Evolutionary conservation across 2,888 invertebrate species (phyloP).

Genomic region (Drosophila pseudotalamancana): DNA sequence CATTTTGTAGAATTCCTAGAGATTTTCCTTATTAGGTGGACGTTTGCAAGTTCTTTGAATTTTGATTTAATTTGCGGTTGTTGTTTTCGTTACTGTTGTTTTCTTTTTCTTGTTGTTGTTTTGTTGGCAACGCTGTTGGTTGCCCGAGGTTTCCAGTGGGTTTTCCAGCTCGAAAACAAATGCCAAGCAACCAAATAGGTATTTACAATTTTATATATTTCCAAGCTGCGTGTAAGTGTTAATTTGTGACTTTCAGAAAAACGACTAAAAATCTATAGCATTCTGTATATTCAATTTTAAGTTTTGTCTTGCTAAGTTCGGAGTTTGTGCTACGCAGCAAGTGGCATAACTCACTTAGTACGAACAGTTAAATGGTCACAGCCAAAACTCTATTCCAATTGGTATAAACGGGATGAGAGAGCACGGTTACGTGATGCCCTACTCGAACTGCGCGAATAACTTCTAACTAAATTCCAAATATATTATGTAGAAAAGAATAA

Average conservation of each 20-base stretch:
- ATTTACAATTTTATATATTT: slow-evolving; percentile 12
- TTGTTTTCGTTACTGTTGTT: neutral
- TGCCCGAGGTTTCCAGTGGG: slow-evolving; percentile 13
- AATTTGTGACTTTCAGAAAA: slow-evolving; percentile 29
- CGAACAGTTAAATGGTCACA: slow-evolving; percentile 1
- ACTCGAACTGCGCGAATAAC: too few relatives aligned
- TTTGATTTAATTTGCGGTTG: slow-evolving; percentile 10
- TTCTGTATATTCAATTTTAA: neutral
- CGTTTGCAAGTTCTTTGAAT: slow-evolving; percentile 5
- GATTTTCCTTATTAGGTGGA: neutral
- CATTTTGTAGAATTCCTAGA: slow-evolving; percentile 22
- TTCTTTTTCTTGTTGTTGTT: neutral
- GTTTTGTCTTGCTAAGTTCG: neutral
- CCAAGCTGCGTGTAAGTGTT: slow-evolving; percentile 32
- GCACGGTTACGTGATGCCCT: slow-evolving; percentile 3
- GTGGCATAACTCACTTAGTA: neutral
- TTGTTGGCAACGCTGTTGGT: slow-evolving; percentile 12
- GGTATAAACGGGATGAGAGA: neutral
- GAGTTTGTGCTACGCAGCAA: neutral
- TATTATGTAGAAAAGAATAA: too few relatives aligned
- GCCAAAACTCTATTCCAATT: slow-evolving; percentile 3
- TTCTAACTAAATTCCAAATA: too few relatives aligned
- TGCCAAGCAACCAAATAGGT: slow-evolving; percentile 35
- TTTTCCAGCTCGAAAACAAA: slow-evolving; percentile 2
- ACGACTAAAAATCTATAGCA: slow-evolving; percentile 1